Evolutionary conservation across 2,888 invertebrate species (phyloP).

Genomic region (Lissocephala sabroskyi): DNA sequence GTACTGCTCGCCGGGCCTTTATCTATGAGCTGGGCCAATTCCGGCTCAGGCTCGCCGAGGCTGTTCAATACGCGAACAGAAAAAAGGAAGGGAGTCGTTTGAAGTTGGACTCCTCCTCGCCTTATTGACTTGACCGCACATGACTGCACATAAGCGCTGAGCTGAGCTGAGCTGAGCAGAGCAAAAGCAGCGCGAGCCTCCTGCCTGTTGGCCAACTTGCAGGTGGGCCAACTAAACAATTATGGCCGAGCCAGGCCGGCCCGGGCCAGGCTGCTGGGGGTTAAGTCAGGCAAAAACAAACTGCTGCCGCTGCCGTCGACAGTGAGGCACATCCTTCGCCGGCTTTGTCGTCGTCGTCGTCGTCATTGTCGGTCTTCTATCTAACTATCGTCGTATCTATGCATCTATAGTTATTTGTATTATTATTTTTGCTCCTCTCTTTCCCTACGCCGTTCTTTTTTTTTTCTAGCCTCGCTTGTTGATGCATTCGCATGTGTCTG

Average conservation of each 20-base stretch:
- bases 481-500: conserved; percentile 4
- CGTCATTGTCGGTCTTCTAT: conserved; percentile 41
- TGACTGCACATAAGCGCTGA: conserved; percentile 47
- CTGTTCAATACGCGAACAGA: neutral
- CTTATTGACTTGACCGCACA: conserved; percentile 50
- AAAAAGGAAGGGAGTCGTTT: conserved; percentile 2
- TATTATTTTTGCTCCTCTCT: conserved; percentile 57
- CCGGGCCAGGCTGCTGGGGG: neutral
- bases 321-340: conserved; percentile 39
- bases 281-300: too few relatives aligned
- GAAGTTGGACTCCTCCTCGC: conserved; percentile 5
- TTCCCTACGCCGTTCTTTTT: conserved; percentile 3
- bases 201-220: conserved; percentile 18
- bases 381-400: conserved; percentile 60
- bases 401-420: conserved; percentile 63
- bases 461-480: neutral
- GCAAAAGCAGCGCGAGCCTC: conserved; percentile 7
- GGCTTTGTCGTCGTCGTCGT: conserved; percentile 2
- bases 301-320: neutral
- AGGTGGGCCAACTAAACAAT: conserved; percentile 62
- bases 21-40: conserved; percentile 7
- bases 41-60: conserved; percentile 1
- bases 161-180: neutral
- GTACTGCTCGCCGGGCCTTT: too few relatives aligned
- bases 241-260: conserved; percentile 47